Conservation (phyloP, 2,888 invertebrate genomes). For the Lumbricus terrestris region DNA sequence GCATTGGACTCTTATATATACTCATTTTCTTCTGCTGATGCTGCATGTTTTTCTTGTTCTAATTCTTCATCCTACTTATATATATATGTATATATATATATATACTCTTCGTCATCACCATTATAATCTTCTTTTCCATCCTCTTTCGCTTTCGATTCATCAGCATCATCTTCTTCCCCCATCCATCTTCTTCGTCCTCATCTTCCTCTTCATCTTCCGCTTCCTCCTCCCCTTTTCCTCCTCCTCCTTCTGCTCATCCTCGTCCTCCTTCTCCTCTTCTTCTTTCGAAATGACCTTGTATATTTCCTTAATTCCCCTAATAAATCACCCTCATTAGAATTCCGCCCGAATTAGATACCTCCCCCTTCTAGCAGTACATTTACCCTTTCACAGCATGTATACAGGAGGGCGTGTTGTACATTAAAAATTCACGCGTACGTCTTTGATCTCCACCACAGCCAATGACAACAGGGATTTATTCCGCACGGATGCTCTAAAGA, state of each 20-base stretch:
- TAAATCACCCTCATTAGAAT: conserved; percentile 9
- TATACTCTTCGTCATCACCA: background rate
- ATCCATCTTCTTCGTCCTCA: too few species aligned
- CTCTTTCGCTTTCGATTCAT: too few species aligned
- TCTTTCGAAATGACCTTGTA: background rate
- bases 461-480: background rate
- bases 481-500: background rate
- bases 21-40: too few species aligned
- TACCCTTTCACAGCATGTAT: too few species aligned
- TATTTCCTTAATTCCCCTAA: background rate
- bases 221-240: background rate
- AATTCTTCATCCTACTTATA: too few species aligned
- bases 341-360: background rate
- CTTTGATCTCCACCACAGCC: background rate
- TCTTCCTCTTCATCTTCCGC: background rate
- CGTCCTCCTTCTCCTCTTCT: background rate
- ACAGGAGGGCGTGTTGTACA: background rate
- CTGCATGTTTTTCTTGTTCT: too few species aligned
- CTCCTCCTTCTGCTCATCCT: too few species aligned
- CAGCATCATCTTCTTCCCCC: too few species aligned
- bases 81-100: too few species aligned
- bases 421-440: conserved; percentile 6
- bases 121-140: too few species aligned
- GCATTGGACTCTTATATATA: too few species aligned
- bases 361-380: background rate